Evolutionary conservation across 2,888 invertebrate genomes (phyloP), one percentile per base, ranked within the genome.

Genomic region (Cyclophora punctaria): DNA sequence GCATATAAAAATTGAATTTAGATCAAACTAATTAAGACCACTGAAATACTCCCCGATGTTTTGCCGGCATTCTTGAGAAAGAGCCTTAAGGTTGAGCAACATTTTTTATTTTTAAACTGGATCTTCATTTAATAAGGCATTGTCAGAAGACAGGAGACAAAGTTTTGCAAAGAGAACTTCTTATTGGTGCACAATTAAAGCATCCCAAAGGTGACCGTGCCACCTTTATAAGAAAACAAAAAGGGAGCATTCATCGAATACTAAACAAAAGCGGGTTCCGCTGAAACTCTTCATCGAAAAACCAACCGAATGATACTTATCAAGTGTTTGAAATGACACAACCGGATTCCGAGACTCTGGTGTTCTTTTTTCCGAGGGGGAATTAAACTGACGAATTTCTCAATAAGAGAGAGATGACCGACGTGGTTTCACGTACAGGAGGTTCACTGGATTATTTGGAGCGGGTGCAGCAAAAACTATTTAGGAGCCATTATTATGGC

Each of bases 261-360:
- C 78, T 79, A 77, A 76, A 69, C 78, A 75, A 81, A 77, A 76
- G 76, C 78, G 71, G 57, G 78, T 78, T 80, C 78, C 75, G 71
- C 78, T 82, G 84, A 84, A 84, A 78, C 82, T 77, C 72, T 71
- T 67, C 75, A 70, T 66, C 75, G 75, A 85, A 87, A 87, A 86
- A 85, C 68, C 64, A 60, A 59, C 71, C 75, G 65, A 71, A 71
- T 80, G 86, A 86, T 86, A 86, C 84, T 87, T 88, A 87, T 87
- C 85, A 88, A 88, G 88, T 88, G 88, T 88, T 88, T 87, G 87
- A 88, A 88, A 88, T 88, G 88, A 83, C 88, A 83, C 88, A 86
- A 85, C 84, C 74, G 85, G 87, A 87, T 87, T 86, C 87, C 80
- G 70, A 69, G 65, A 72, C 69, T 75, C 71, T 70, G 63, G 73